These are phyloP conservation scores for Sardina pilchardus DNA, from an alignment of 2,113 vertebrate genomes.

Conservation along the genomic window DNA sequence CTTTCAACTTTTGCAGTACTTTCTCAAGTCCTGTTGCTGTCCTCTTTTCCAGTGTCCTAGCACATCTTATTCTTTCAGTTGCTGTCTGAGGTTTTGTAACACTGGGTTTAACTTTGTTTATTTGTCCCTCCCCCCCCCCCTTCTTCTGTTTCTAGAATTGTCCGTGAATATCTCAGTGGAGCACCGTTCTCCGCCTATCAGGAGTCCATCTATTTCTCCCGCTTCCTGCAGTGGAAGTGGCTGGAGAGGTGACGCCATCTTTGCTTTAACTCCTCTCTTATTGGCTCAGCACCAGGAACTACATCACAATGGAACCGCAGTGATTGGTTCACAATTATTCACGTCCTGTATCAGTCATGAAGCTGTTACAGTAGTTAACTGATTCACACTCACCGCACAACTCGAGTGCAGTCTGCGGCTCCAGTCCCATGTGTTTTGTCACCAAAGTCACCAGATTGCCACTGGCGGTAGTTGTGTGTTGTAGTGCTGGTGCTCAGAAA, in stretches of 20 bases:
- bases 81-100: background rate
- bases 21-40: too few relatives aligned
- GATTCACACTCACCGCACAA: too few relatives aligned
- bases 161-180: constrained; percentile 85
- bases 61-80: background rate
- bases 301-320: background rate
- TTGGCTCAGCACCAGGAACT: constrained; percentile 42
- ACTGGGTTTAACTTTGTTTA: background rate
- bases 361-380: too few relatives aligned
- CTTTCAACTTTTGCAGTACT: too few relatives aligned
- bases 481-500: background rate
- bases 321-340: too few relatives aligned
- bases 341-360: too few relatives aligned
- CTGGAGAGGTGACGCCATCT: constrained; percentile 82
- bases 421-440: too few relatives aligned
- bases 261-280: constrained; percentile 40
- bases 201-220: constrained; percentile 85
- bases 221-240: constrained; percentile 95
- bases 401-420: too few relatives aligned
- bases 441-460: too few relatives aligned
- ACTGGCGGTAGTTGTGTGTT: background rate
- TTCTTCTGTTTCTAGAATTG: constrained; percentile 67
- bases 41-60: too few relatives aligned
- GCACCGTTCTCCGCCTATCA: constrained; percentile 86
- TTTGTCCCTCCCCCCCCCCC: background rate